Evolutionary conservation across 2,888 invertebrate genomes (phyloP), one percentile per base, ranked within the genome.

Genomic region (Idaea aversata): DNA sequence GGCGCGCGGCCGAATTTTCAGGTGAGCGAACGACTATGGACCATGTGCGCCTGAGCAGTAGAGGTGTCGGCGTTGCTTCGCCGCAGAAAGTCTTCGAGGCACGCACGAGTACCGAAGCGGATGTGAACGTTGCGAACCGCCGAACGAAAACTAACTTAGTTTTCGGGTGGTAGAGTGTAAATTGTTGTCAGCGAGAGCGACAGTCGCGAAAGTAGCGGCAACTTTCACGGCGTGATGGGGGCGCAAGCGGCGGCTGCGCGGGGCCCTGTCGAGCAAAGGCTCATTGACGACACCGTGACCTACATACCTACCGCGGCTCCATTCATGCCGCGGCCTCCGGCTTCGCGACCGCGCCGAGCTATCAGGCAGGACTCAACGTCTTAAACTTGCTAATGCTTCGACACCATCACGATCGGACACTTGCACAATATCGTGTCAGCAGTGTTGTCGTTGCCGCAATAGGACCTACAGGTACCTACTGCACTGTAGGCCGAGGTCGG

Each of bases 281-380:
- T 89, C 93, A 93, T 93, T 93, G 93, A 92, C 90, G 93, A 92
- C 91, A 91, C 90, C 90, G 91, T 91, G 91, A 88, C 93, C 93
- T 77, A 92, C 91, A 93, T 93, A 90, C 90, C 90, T 93, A 90
- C 90, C 90, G 87, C 78, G 77, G 85, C 84, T 88, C 87, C 93
- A 93, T 93, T 93, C 93, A 93, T 93, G 85, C 91, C 84, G 85
- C 84, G 88, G 88, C 90, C 87, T 87, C 90, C 86, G 79, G 73
- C 5, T 13, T 34, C 69, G 68, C 59, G 59, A 6, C 16, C 16
- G 34, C 59, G 59, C 59, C 15, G 25, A 34, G 13, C 59, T 13
- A 86, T 83, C 88, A 90, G 89, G 89, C 88, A 90, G 89, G 89
- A 88, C 88, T 84, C 84, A 76, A 72, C 78, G 78, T 82, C 78